Conservation (phyloP, 2,797 vertebrate species). For the Meriones psammophilus region DNA sequence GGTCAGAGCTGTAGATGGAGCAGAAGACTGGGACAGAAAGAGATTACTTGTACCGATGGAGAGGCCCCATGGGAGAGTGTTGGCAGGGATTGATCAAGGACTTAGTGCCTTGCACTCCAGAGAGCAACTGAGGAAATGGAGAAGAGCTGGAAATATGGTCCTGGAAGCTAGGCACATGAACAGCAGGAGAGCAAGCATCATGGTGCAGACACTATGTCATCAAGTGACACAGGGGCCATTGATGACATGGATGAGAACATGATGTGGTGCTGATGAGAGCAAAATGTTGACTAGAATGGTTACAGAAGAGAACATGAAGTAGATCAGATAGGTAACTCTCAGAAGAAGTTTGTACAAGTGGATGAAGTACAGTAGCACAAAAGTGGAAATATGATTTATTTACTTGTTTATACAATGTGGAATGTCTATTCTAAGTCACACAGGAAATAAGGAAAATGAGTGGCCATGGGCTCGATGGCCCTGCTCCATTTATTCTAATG, state of each 20-base stretch:
- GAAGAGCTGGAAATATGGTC: neutral
- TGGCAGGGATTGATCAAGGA: neutral
- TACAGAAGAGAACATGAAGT: neutral
- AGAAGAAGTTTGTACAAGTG: neutral
- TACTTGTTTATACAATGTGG: neutral
- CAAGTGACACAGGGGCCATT: neutral
- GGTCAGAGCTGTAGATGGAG: neutral
- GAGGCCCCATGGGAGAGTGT: neutral
- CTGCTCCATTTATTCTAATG: neutral
- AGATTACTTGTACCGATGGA: neutral
- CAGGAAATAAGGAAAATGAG: neutral
- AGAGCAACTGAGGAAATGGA: neutral
- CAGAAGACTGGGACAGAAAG: neutral
- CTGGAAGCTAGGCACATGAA: neutral
- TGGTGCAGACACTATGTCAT: neutral
- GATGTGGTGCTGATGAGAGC: neutral
- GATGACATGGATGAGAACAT: neutral
- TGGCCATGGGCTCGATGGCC: neutral
- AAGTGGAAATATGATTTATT: neutral
- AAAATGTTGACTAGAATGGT: neutral
- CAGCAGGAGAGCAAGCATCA: neutral
- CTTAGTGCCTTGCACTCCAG: neutral
- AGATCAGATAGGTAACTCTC: neutral
- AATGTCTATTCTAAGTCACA: conserved; percentile 3
- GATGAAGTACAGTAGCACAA: neutral